phyloP scores from a whole-genome alignment of 1,140 invertebrate species.

The Psix sp. region DNA sequence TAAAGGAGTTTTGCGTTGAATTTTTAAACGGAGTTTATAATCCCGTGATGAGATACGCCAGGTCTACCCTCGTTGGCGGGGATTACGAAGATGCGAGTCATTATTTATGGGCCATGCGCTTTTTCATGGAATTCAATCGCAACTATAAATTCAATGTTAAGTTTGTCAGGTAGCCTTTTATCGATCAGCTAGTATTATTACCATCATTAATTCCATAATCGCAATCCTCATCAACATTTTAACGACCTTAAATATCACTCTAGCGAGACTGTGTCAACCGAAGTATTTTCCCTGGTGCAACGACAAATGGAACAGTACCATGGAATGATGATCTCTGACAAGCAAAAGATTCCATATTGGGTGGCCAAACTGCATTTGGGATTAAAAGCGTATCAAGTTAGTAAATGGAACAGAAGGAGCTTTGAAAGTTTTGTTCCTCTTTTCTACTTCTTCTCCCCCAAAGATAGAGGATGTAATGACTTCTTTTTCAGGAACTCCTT shows the following conservation, averaged over 20 bases:
- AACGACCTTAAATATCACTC: constrained; percentile 52
- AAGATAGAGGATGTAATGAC: constrained; percentile 36
- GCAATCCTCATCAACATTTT: not conserved
- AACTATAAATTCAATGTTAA: constrained; percentile 90
- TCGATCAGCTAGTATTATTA: not conserved
- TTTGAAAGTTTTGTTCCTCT: not conserved
- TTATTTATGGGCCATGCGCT: constrained; percentile 95
- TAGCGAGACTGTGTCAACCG: constrained; percentile 92
- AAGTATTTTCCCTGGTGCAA: constrained; percentile 95
- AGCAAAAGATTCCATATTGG: constrained; percentile 90
- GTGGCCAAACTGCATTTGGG: constrained; percentile 89
- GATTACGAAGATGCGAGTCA: constrained; percentile 90
- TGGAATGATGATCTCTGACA: constrained; percentile 91
- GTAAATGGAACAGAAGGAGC: constrained; percentile 57
- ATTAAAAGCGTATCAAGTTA: constrained; percentile 83
- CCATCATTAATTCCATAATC: not conserved
- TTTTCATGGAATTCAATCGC: constrained; percentile 99
- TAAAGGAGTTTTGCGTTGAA: constrained; percentile 96
- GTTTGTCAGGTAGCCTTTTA: constrained; percentile 84
- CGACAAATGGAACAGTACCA: constrained; percentile 92
- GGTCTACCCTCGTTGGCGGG: constrained; percentile 70
- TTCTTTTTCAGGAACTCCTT: constrained; percentile 80
- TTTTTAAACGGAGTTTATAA: constrained; percentile 96
- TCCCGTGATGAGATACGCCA: constrained; percentile 89
- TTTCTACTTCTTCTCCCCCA: constrained; percentile 2